Conservation (phyloP, 2,888 invertebrate species). For the Conops quadrifasciatus region DNA sequence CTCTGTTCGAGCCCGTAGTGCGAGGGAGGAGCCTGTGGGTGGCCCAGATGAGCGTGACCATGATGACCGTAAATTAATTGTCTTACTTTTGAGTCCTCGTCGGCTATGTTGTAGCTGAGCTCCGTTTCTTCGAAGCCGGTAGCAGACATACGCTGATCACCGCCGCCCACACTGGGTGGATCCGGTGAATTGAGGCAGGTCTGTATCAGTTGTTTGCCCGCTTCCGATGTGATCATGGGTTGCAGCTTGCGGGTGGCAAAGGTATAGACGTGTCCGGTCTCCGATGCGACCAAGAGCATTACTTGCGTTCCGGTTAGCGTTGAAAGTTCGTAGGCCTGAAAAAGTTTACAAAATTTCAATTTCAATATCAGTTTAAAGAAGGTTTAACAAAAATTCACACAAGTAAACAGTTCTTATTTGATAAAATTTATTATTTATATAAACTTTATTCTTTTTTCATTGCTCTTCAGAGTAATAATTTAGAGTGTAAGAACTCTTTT, state of each 20-base stretch:
- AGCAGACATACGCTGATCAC: constrained; percentile 97
- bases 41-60: constrained; percentile 74
- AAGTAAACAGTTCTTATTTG: too few relatives aligned
- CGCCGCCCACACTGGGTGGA: constrained; percentile 77
- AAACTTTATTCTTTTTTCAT: too few relatives aligned
- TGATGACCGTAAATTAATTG: constrained; percentile 88
- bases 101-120: constrained; percentile 94
- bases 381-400: too few relatives aligned
- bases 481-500: too few relatives aligned
- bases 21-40: constrained; percentile 70
- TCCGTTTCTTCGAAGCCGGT: constrained; percentile 99
- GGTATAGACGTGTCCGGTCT: constrained; percentile 99
- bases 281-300: constrained; percentile 98
- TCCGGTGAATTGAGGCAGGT: constrained; percentile 98
- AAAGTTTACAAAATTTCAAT: constrained; percentile 45
- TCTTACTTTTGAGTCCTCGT: constrained; percentile 97
- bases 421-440: too few relatives aligned
- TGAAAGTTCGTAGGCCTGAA: constrained; percentile 98
- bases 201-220: constrained; percentile 97
- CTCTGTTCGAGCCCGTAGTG: constrained; percentile 77
- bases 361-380: too few relatives aligned
- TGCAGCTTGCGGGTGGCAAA: constrained; percentile 98
- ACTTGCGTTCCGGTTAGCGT: constrained; percentile 99
- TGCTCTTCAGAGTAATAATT: too few relatives aligned
- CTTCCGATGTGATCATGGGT: constrained; percentile 98